These are phyloP conservation scores for Hiodon alosoides DNA, from an alignment of 2,113 vertebrate species.

Conservation along the genomic window DNA sequence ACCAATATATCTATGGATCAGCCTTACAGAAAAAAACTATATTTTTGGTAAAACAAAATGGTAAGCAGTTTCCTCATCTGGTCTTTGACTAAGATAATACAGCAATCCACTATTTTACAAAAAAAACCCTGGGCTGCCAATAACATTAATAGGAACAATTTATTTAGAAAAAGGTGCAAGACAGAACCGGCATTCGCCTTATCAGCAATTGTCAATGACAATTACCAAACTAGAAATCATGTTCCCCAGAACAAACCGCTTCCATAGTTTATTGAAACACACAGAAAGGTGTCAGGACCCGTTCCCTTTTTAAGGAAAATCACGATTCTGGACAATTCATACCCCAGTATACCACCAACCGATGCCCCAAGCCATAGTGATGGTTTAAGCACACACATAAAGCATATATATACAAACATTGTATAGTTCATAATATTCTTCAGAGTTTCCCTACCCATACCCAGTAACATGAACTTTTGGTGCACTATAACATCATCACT, in stretches of 20 bases:
- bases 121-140: neutral
- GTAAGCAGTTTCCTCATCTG: neutral
- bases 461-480: too few relatives aligned
- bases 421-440: conserved; percentile 14
- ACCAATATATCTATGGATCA: neutral
- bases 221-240: neutral
- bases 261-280: neutral
- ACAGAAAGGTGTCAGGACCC: neutral
- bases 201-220: neutral
- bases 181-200: neutral
- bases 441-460: neutral
- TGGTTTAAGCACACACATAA: conserved; percentile 14
- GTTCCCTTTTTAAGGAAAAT: neutral
- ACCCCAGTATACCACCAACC: neutral
- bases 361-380: neutral
- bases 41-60: neutral
- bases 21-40: neutral
- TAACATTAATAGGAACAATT: neutral
- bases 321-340: conserved; percentile 3
- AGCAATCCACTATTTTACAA: neutral
- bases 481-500: too few relatives aligned
- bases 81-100: neutral
- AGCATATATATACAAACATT: neutral
- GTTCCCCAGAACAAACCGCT: neutral
- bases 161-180: neutral